phyloP scores from a whole-genome alignment of 1,140 invertebrate genomes.

The Chironomus tepperi region DNA sequence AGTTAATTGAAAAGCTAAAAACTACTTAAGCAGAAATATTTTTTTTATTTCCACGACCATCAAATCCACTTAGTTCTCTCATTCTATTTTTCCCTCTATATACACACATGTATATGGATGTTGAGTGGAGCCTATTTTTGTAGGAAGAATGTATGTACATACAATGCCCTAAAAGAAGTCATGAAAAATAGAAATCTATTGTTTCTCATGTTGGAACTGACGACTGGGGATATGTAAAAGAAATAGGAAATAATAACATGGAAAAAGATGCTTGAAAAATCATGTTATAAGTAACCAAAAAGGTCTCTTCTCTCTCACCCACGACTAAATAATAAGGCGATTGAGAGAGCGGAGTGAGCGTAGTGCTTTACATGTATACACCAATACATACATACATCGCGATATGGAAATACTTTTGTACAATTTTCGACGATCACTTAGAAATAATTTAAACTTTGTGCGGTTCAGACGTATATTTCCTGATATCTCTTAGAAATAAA shows the following conservation, averaged over 20 bases:
- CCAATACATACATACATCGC: not conserved
- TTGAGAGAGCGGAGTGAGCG: not conserved
- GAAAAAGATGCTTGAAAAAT: conserved; percentile 12
- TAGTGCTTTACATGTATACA: not conserved
- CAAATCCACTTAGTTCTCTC: not conserved
- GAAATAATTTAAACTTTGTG: conserved; percentile 14
- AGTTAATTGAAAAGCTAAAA: conserved; percentile 18
- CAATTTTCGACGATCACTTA: conserved; percentile 1
- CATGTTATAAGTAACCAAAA: not conserved
- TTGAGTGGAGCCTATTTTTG: not conserved
- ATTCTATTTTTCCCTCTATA: not conserved
- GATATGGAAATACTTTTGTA: conserved; percentile 4
- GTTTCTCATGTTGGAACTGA: not conserved
- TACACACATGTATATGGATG: too few species aligned
- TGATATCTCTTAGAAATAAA: not conserved
- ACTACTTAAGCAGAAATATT: not conserved
- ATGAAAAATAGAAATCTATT: not conserved
- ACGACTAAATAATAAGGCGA: not conserved
- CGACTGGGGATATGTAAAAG: not conserved
- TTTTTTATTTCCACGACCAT: not conserved
- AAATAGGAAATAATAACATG: conserved; percentile 9
- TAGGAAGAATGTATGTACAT: not conserved
- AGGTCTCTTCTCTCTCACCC: not conserved
- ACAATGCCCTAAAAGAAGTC: not conserved
- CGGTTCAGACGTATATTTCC: conserved; percentile 3